Conservation (phyloP, 2,888 invertebrate genomes). For the Zelleria hepariella region DNA sequence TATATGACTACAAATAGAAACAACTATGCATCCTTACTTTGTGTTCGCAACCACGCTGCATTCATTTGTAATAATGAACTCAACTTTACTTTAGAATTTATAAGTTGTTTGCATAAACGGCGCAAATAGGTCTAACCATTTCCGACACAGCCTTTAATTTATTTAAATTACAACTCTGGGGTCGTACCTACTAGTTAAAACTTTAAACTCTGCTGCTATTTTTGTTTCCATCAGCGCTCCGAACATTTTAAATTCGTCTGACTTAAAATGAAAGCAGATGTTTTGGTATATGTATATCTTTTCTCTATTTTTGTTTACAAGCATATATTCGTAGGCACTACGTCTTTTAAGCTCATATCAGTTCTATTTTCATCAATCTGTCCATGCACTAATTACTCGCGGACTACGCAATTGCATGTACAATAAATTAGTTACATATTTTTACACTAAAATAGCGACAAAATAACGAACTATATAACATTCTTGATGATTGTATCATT, state of each 20-base stretch:
- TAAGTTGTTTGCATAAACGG: not conserved
- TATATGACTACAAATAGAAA: not conserved
- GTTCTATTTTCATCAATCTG: slow-evolving; percentile 66
- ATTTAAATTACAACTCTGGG: slow-evolving; percentile 12
- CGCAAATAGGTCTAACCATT: slow-evolving; percentile 34
- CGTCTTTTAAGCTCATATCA: slow-evolving; percentile 77
- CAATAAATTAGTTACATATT: slow-evolving; percentile 39
- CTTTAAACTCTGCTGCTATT: slow-evolving; percentile 2
- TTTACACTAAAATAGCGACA: slow-evolving; percentile 35
- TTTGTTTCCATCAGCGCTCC: slow-evolving; percentile 13
- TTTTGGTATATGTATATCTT: slow-evolving; percentile 23
- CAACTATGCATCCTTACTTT: too few species aligned
- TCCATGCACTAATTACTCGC: slow-evolving; percentile 57
- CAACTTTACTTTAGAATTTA: not conserved
- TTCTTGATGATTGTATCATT: not conserved
- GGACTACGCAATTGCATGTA: slow-evolving; percentile 60
- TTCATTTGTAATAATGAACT: not conserved
- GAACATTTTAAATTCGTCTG: slow-evolving; percentile 29
- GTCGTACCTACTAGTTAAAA: slow-evolving; percentile 26
- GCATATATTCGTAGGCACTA: slow-evolving; percentile 75
- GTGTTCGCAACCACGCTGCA: not conserved
- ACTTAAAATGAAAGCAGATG: slow-evolving; percentile 22
- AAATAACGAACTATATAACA: slow-evolving; percentile 1
- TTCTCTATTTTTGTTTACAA: slow-evolving; percentile 50
- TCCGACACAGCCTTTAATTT: slow-evolving; percentile 53